Percentiles rank a stretch among this genome's conserved stretches.
Evolutionary conservation across 2,888 invertebrate species (phyloP).

Genomic region (Rhaphigaster nebulosa): DNA sequence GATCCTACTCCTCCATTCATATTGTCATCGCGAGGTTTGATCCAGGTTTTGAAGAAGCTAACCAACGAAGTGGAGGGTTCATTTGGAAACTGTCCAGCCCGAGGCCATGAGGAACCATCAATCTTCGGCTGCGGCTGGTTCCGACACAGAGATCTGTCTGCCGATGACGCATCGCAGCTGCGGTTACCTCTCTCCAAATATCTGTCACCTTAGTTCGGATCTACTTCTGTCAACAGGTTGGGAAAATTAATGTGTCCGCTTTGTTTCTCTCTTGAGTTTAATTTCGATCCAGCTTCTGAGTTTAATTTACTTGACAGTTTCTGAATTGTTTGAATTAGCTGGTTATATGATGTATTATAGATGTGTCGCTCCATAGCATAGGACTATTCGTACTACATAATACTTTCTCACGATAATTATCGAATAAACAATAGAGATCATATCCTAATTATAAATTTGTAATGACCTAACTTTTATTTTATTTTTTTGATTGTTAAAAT

Average conservation of each 20-base stretch:
- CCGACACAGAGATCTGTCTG: conserved; percentile 15
- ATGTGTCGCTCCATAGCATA: background rate
- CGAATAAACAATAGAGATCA: too few species aligned
- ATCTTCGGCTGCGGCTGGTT: conserved; percentile 8
- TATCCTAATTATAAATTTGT: too few species aligned
- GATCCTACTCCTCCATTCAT: background rate
- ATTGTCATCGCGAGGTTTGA: background rate
- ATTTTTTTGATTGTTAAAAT: too few species aligned
- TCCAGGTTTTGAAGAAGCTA: background rate
- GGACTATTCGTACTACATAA: background rate
- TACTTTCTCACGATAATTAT: background rate
- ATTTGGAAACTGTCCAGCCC: conserved; percentile 32
- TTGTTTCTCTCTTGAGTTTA: background rate
- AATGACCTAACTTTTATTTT: too few species aligned
- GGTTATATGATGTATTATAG: background rate
- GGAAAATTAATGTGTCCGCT: background rate
- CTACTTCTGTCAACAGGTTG: conserved; percentile 14
- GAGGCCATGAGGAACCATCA: background rate
- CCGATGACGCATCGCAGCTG: conserved; percentile 30
- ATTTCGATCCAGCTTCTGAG: background rate
- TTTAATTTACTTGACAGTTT: background rate
- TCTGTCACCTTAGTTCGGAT: conserved; percentile 16
- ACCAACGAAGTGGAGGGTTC: conserved; percentile 8
- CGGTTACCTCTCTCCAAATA: conserved; percentile 23
- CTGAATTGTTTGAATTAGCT: background rate